Evolutionary conservation across 1,140 invertebrate species (phyloP), one percentile per base, ranked within the genome.

Genomic region (Diabrotica undecimpunctata): DNA sequence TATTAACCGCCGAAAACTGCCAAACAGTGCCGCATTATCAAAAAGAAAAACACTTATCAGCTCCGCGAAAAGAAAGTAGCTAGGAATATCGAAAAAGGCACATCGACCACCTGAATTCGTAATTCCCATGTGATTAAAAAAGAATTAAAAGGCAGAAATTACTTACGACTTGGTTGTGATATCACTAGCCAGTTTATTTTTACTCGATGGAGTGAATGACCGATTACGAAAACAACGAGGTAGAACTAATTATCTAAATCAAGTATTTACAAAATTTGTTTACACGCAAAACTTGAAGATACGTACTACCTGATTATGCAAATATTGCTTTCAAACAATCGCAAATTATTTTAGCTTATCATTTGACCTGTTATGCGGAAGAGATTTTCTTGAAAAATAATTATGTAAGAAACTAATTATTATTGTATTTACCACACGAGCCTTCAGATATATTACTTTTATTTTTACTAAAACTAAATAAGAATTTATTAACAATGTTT

Each of bases 131-230:
- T n/a, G n/a, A 46, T 25, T 25, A 25, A 25, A 25, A 25, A 25
- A 25, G 25, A 25, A 25, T 25, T 25, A 25, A 25, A 25, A 25
- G 25, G 25, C 25, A 25, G 25, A 25, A 25, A 25, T 25, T 25
- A 25, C 25, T 25, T 25, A 46, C 6, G n/a, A 46, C 4, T 46
- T 46, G 41, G 6, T n/a, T n/a, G 3, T n/a, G 41, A 46, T 46
- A 46, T 46, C 41, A 46, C 41, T 46, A 10, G 41, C 41, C 25
- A 46, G 68, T 68, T 65, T 76, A 76, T 76, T 76, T 76, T 75
- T 74, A 74, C 56, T 67, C 62, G 9, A 54, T 46, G 66, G 71
- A 66, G 75, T 76, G 72, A 77, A 76, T 71, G 76, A 76, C 76
- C 76, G 76, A 76, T 75, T 74, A 74, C 62, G 67, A 58, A 11